Evolutionary conservation across 2,797 vertebrate genomes (phyloP).

Genomic region (Rallus crepitans): DNA sequence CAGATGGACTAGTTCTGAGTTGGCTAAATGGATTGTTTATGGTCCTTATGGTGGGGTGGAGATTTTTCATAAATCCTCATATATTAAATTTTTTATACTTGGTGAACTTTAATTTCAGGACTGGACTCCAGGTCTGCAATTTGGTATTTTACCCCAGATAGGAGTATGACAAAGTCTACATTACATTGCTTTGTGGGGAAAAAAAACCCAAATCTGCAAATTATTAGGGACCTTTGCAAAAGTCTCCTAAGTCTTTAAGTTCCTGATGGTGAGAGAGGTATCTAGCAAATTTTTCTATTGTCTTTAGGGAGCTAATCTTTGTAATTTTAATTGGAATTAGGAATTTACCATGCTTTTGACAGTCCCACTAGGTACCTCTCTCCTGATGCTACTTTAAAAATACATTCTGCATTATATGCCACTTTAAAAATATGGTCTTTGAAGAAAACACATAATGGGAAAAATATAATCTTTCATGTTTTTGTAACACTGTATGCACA

Average conservation of each 20-base stretch:
- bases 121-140: not conserved
- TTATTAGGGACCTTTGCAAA: not conserved
- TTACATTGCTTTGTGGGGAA: not conserved
- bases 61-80: not conserved
- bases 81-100: not conserved
- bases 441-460: not conserved
- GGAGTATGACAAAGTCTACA: not conserved
- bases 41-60: not conserved
- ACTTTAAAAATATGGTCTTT: not conserved
- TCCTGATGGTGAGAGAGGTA: not conserved
- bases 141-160: accelerated
- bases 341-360: not conserved
- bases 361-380: not conserved
- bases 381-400: constrained; percentile 26
- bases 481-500: constrained; percentile 27
- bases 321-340: constrained; percentile 40
- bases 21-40: not conserved
- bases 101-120: not conserved
- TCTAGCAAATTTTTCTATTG: not conserved
- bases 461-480: constrained; percentile 5
- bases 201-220: not conserved
- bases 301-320: not conserved
- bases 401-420: not conserved
- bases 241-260: not conserved
- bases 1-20: not conserved